Percentiles rank a stretch among this genome's conserved stretches.
These are phyloP conservation scores for Takifugu ocellatus DNA, from an alignment of 2,797 vertebrate genomes.

Conservation along the genomic window DNA sequence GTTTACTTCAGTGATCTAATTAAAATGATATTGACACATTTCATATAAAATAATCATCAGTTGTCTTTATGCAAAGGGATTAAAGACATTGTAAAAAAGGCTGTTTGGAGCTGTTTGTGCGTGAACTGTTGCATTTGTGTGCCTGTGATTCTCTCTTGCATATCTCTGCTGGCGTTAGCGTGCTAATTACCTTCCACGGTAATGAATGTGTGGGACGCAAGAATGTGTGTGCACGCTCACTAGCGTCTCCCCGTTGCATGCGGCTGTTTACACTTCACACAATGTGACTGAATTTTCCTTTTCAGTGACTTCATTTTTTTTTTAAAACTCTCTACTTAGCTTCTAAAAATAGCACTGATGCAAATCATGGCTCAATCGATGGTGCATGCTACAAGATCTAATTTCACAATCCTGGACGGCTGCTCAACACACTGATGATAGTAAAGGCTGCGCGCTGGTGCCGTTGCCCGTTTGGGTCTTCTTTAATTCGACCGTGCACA, in stretches of 20 bases:
- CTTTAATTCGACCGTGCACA: neutral
- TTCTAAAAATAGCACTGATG: no score
- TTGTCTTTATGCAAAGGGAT: no score
- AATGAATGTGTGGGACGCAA: conserved; percentile 49
- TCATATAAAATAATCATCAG: no score
- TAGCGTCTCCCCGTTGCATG: conserved; percentile 28
- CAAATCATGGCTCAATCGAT: no score
- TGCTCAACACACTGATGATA: no score
- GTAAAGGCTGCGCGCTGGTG: no score
- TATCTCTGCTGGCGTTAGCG: conserved; percentile 43
- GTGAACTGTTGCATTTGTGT: conserved; percentile 7
- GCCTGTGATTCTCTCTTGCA: conserved; percentile 37
- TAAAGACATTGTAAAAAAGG: no score
- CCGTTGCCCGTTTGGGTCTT: neutral
- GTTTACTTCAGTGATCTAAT: no score
- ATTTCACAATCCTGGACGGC: no score
- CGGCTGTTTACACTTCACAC: conserved; percentile 35
- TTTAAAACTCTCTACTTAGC: conserved; percentile 13
- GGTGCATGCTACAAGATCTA: no score
- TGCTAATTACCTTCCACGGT: conserved; percentile 65
- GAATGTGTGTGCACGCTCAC: conserved; percentile 3
- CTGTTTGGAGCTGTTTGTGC: no score
- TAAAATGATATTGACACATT: no score
- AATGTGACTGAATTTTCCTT: neutral
- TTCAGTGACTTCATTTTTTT: conserved; percentile 16